Conservation (phyloP, 2,797 vertebrate species). For the Gymnoscopelus microlampas region DNA sequence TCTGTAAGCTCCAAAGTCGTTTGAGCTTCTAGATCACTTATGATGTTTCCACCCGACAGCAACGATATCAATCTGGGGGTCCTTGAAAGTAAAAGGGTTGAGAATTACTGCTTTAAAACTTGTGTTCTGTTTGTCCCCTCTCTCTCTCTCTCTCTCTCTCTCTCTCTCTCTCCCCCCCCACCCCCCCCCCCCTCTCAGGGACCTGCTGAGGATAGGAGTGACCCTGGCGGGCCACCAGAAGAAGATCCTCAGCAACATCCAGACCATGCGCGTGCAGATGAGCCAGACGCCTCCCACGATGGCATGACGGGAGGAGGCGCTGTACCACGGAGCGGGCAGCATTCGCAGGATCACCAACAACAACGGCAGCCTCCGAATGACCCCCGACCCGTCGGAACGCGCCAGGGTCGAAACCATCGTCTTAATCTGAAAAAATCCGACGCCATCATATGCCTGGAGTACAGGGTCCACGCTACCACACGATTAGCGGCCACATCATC, state of each 20-base stretch:
- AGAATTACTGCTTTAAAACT: too few species aligned
- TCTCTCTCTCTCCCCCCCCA: conserved; percentile 33
- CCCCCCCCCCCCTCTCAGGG: conserved; percentile 78
- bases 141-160: not conserved
- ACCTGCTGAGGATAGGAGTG: conserved; percentile 98
- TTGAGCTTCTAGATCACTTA: too few species aligned
- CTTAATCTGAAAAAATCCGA: conserved; percentile 76
- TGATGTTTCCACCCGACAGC: too few species aligned
- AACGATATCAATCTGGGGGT: too few species aligned
- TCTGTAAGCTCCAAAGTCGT: too few species aligned
- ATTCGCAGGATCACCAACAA: conserved; percentile 72
- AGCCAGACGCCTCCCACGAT: conserved; percentile 92
- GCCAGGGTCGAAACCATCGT: conserved; percentile 86
- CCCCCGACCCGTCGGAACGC: conserved; percentile 79
- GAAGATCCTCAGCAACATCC: conserved; percentile 97
- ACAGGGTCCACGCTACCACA: conserved; percentile 70
- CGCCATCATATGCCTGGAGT: conserved; percentile 67
- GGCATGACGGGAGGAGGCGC: conserved; percentile 91
- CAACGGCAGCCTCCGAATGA: conserved; percentile 74
- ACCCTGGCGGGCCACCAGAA: conserved; percentile 99
- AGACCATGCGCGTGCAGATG: conserved; percentile 97
- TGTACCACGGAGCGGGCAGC: conserved; percentile 80
- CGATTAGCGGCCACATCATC: conserved; percentile 40
- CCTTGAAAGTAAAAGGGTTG: too few species aligned
- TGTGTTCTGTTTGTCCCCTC: not conserved